Base-by-base conservation (phyloP, 2,113 vertebrate species). In the Piprites chloris region DNA sequence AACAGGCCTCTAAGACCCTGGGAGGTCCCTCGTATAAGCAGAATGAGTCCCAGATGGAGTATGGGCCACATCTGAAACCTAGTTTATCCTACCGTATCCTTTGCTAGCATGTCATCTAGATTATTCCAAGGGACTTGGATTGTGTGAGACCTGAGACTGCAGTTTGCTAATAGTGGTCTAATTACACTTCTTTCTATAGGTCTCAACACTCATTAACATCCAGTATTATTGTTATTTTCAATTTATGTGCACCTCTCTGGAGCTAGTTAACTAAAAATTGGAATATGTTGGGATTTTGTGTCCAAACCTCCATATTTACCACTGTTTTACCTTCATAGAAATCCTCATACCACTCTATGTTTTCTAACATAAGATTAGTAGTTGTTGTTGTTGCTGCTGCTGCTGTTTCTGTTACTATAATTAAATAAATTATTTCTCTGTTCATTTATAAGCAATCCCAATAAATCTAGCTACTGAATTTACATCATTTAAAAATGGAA, bases 401-500 rank as follows among this genome's bases (percentile, higher is more conserved):
- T 66, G 33, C n/a, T 55, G 41, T 46, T 47, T 5, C 44, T 44
- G 12, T 42, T 50, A 6, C 5, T 46, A 8, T 23, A 44, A 79
- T 41, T 42, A 28, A 30, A 49, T 58, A n/a, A 68, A 26, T 9
- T 56, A 42, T 55, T 89, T 87, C 8, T 65, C 2, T 68, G 42
- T 8, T 95, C 39, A 90, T 90, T 62, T 96, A 47, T 61, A 88
- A 90, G 18, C 18, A 69, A 80, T 83, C 61, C 35, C 9, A 77
- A 56, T 55, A 78, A 85, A 73, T 87, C 47, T 47, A 82, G 83
- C 85, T 93, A 89, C 80, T 88, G 72, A 76, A 75, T 86, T 90
- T n/a, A 72, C 39, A 87, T 26, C 61, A n/a, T 80, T 86, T 92
- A 81, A 94, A 96, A 95, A 85, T 76, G n/a, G 87, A 93, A 95